Evolutionary conservation across 1,140 invertebrate genomes (phyloP).

Genomic region (Nasonia vitripennis): DNA sequence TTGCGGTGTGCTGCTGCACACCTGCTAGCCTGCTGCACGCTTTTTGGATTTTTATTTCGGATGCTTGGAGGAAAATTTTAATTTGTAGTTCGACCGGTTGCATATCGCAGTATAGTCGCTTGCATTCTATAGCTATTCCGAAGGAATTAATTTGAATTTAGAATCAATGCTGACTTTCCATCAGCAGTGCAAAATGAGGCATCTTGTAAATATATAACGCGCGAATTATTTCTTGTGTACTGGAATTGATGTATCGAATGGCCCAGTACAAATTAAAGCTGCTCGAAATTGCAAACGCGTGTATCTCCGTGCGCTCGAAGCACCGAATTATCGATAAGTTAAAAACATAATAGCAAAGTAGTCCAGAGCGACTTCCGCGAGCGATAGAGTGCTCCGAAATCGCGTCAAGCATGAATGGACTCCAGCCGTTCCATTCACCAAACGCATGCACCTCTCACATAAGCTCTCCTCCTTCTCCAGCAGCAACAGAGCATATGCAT

Average conservation of each 20-base stretch:
- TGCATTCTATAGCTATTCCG: no score
- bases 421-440: slow-evolving; percentile 2
- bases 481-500: no score
- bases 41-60: no score
- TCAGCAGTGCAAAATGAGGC: no score
- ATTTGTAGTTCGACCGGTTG: no score
- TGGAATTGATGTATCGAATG: not conserved
- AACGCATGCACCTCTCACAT: not conserved
- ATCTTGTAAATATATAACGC: no score
- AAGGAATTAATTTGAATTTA: no score
- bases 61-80: no score
- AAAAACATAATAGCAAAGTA: not conserved
- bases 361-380: not conserved
- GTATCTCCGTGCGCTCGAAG: not conserved
- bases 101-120: no score
- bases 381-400: not conserved
- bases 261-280: not conserved
- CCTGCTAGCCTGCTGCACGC: no score
- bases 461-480: not conserved
- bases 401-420: not conserved
- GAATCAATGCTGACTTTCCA: no score
- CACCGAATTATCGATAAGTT: not conserved
- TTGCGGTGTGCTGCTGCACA: not conserved
- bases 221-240: not conserved
- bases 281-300: not conserved